A percentile compares a stretch with the other conserved stretches of the same genome.
Evolutionary conservation across 2,113 vertebrate species (phyloP).

Genomic region (Cebidichthys violaceus): DNA sequence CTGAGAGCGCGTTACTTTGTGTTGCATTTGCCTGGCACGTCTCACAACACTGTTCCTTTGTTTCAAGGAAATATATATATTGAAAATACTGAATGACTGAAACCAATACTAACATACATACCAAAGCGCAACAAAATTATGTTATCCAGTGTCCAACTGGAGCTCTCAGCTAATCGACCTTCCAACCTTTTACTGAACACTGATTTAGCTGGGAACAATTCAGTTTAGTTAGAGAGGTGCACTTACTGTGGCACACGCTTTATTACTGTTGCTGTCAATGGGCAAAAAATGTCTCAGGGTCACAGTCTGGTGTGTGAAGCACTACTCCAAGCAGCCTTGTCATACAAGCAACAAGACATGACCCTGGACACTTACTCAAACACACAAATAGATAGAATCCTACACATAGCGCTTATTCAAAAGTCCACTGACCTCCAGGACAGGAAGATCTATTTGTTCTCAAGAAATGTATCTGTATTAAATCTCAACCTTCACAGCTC

Average conservation of each 20-base stretch:
- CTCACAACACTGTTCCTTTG: not conserved
- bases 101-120: not conserved
- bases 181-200: not conserved
- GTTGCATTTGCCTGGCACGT: not conserved
- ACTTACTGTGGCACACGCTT: not conserved
- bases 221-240: not conserved
- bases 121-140: not conserved
- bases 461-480: conserved; percentile 1
- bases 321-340: not conserved
- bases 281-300: not conserved
- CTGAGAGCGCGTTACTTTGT: not conserved
- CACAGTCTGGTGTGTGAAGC: not conserved
- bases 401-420: not conserved
- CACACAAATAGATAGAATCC: not conserved
- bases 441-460: conserved; percentile 9
- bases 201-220: not conserved
- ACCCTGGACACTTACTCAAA: not conserved
- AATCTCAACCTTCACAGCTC: conserved; percentile 20
- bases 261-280: not conserved
- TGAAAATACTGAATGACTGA: not conserved
- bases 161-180: not conserved
- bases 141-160: not conserved
- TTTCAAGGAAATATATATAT: not conserved
- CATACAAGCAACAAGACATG: not conserved
- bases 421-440: not conserved